A percentile compares a stretch with the other conserved stretches of the same genome.
These are phyloP conservation scores for Apodemia duryi DNA, from an alignment of 2,888 invertebrate genomes.

Conservation along the genomic window DNA sequence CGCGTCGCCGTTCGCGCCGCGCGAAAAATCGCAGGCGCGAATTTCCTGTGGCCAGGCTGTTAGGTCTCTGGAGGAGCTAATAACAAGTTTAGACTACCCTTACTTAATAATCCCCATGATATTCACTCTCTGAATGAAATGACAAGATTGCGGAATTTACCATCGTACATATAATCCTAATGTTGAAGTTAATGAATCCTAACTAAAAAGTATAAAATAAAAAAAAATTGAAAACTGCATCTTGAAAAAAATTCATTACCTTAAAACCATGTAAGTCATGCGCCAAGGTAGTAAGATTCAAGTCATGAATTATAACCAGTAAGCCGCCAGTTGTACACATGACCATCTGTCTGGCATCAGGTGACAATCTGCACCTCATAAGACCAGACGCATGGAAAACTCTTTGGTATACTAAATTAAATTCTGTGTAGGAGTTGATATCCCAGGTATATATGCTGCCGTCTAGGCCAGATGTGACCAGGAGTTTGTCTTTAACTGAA, in stretches of 20 bases:
- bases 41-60: too few relatives aligned
- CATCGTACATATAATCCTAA: too few relatives aligned
- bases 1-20: too few relatives aligned
- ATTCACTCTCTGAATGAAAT: too few relatives aligned
- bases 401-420: conserved; percentile 86
- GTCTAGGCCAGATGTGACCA: conserved; percentile 95
- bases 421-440: conserved; percentile 91
- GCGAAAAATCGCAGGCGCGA: too few relatives aligned
- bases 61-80: too few relatives aligned
- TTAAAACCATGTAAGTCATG: conserved; percentile 91
- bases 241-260: conserved; percentile 67
- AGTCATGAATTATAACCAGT: conserved; percentile 92
- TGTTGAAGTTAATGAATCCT: too few relatives aligned
- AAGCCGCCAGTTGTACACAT: conserved; percentile 95
- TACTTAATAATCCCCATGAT: too few relatives aligned
- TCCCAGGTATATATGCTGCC: conserved; percentile 97
- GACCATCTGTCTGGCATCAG: conserved; percentile 92
- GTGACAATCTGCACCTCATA: conserved; percentile 92
- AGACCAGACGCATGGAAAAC: conserved; percentile 92
- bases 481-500: conserved; percentile 88
- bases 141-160: too few relatives aligned
- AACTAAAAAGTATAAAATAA: too few relatives aligned
- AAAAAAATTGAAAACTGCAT: too few relatives aligned
- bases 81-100: too few relatives aligned
- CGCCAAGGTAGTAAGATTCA: conserved; percentile 88